Conservation (phyloP, 1,140 invertebrate species). For the Melanaphis sacchari region DNA sequence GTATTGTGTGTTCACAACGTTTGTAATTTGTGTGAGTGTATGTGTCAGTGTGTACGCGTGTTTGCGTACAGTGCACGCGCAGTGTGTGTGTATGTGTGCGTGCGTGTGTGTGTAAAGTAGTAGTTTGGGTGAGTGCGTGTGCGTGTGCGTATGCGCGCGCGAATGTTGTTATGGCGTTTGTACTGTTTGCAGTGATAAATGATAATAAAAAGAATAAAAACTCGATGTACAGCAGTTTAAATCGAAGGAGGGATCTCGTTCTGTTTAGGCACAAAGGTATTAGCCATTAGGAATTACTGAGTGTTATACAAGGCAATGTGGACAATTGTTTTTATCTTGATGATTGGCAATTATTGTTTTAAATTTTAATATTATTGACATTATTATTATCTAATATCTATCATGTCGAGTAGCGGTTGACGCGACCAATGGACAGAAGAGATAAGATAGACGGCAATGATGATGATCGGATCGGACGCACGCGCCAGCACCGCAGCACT, state of each 20-base stretch:
- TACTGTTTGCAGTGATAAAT: not conserved
- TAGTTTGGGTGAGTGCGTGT: not conserved
- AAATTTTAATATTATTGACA: not conserved
- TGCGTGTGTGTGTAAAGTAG: not conserved
- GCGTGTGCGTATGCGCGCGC: not conserved
- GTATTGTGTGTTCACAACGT: not conserved
- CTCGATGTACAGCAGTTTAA: not conserved
- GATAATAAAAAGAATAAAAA: not conserved
- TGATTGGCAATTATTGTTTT: not conserved
- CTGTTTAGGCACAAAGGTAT: too few relatives aligned
- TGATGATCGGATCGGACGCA: not conserved
- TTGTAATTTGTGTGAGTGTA: constrained; percentile 8
- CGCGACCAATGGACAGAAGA: not conserved
- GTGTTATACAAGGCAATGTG: too few relatives aligned
- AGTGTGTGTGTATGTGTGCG: not conserved
- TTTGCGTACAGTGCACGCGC: not conserved
- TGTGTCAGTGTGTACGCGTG: not conserved
- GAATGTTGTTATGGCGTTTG: not conserved
- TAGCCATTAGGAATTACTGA: not conserved
- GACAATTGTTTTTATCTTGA: not conserved
- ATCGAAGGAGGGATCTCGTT: not conserved
- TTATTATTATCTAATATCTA: not conserved
- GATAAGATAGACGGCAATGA: not conserved
- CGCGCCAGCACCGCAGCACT: too few relatives aligned
- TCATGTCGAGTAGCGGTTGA: not conserved